These are phyloP conservation scores for Bombus vancouverensis DNA, from an alignment of 1,140 invertebrate genomes.

Conservation along the genomic window DNA sequence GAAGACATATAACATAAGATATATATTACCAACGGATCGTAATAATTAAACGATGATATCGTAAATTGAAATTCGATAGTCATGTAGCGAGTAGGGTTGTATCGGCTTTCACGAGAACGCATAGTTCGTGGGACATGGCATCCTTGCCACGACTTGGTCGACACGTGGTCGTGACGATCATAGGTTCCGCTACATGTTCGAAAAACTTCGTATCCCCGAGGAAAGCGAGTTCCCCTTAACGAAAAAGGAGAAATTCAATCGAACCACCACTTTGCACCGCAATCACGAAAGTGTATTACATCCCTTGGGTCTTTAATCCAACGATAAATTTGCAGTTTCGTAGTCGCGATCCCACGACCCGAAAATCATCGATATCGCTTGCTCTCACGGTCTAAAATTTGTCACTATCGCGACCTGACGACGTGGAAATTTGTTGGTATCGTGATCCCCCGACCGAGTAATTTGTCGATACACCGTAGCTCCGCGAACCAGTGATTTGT, in stretches of 20 bases:
- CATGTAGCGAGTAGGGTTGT: constrained; percentile 67
- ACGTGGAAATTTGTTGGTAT: constrained; percentile 5
- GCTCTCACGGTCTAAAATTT: background rate
- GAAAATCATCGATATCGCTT: background rate
- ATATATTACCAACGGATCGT: constrained; percentile 55
- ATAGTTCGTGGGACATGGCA: constrained; percentile 24
- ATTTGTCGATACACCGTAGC: background rate
- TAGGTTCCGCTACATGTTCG: background rate
- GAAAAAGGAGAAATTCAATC: background rate
- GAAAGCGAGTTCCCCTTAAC: too few relatives aligned
- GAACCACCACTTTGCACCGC: background rate
- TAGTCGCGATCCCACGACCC: background rate
- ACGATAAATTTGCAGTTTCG: background rate
- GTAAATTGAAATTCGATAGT: constrained; percentile 76
- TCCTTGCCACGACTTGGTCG: constrained; percentile 16
- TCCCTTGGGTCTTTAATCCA: background rate
- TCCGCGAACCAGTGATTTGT: background rate
- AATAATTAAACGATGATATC: constrained; percentile 76
- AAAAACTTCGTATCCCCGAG: background rate
- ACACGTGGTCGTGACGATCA: background rate
- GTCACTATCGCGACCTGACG: background rate
- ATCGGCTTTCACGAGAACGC: constrained; percentile 73
- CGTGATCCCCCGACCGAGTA: background rate
- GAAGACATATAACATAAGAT: background rate
- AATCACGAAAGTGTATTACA: background rate